These are phyloP conservation scores for Nothocercus nigrocapillus DNA, from an alignment of 2,113 vertebrate genomes.

Conservation along the genomic window DNA sequence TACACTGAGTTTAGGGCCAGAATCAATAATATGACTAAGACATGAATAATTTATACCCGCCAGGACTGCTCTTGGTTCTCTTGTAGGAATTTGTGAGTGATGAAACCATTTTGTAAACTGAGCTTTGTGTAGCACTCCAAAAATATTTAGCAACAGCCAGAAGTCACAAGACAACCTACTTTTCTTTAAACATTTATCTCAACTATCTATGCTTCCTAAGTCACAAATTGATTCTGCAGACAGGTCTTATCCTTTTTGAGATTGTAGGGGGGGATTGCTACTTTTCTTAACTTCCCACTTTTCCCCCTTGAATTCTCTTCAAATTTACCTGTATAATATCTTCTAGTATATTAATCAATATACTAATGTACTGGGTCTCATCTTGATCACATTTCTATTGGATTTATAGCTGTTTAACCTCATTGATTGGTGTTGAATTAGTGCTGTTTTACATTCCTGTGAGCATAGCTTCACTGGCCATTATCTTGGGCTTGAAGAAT, in stretches of 20 bases:
- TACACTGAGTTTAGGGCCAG: not conserved
- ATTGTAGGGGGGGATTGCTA: not conserved
- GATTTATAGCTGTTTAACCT: not conserved
- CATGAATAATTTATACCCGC: conserved; percentile 14
- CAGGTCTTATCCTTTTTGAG: not conserved
- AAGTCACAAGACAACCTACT: not conserved
- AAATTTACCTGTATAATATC: not conserved
- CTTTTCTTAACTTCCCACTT: not conserved
- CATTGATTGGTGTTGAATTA: not conserved
- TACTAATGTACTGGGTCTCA: not conserved
- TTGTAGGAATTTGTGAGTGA: not conserved
- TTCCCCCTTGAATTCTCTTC: not conserved
- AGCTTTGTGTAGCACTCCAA: not conserved
- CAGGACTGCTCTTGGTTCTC: not conserved
- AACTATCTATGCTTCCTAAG: not conserved
- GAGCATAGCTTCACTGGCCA: not conserved
- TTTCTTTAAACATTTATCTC: not conserved
- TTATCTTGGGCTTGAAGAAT: not conserved
- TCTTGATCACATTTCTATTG: not conserved
- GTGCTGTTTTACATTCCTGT: not conserved
- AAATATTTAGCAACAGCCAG: not conserved
- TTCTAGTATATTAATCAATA: not conserved
- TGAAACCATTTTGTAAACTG: conserved; percentile 8
- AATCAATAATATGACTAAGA: not conserved
- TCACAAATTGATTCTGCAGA: conserved; percentile 21